Conservation (phyloP, 2,113 vertebrate species). For the Ictalurus punctatus region DNA sequence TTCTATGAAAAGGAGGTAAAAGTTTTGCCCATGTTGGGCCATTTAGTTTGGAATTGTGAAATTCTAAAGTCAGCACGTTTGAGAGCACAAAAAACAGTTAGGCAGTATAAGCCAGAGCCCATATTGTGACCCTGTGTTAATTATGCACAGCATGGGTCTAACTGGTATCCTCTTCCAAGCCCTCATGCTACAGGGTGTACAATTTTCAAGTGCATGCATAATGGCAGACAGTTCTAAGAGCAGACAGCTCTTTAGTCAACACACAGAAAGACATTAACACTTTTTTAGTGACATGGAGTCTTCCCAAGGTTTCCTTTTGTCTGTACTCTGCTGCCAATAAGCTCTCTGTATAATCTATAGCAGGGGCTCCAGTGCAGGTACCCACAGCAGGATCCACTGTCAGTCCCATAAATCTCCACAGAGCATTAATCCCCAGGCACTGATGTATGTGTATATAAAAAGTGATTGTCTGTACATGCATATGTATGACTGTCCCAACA, state of each 20-base stretch:
- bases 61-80: slow-evolving; percentile 53
- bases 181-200: slow-evolving; percentile 12
- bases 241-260: neutral
- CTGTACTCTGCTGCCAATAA: slow-evolving; percentile 22
- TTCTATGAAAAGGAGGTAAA: slow-evolving; percentile 24
- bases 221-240: neutral
- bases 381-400: slow-evolving; percentile 10
- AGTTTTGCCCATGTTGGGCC: slow-evolving; percentile 18
- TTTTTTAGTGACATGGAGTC: neutral
- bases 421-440: slow-evolving; percentile 1
- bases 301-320: neutral
- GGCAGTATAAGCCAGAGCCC: slow-evolving; percentile 52
- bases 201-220: slow-evolving; percentile 15
- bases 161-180: slow-evolving; percentile 47
- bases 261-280: slow-evolving; percentile 9
- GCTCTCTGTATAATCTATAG: neutral
- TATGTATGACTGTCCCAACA: neutral
- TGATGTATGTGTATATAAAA: slow-evolving; percentile 14
- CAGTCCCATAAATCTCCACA: neutral
- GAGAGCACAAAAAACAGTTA: slow-evolving; percentile 47
- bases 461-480: neutral
- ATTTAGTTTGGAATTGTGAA: slow-evolving; percentile 54
- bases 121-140: slow-evolving; percentile 47
- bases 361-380: neutral
- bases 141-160: slow-evolving; percentile 39